Base-by-base conservation (phyloP, 37 sponge, comb jelly and placozoan species). In the Crambe crambe region DNA sequence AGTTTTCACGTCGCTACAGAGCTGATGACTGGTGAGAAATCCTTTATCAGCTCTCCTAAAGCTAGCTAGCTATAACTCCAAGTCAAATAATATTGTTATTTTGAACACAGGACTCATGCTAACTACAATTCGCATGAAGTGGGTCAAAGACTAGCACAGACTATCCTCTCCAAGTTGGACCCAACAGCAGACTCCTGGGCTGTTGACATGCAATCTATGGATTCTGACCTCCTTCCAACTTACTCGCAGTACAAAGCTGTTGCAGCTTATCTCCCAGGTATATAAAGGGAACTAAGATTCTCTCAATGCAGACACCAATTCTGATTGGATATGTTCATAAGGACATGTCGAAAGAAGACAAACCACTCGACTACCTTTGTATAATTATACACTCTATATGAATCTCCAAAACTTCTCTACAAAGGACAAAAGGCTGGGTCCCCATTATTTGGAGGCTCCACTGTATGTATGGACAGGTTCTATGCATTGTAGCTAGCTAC, bases 1-100 rank as follows among this genome's bases (percentile, higher is more conserved):
- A 98, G 81, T 98, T 86, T 83, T 89, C 95, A 47, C 59, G 99
- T 8, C 76, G 73, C 4, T 96, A 96, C 74, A 73, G 89, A 34
- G 68, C 87, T 37, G 93, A 94, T 8, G 58, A 87, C 30, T 95
- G 96, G 90, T 88, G 70, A 67, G 84, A 8, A n/a, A 35, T 36
- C 4, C 39, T 42, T 26, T 6, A 60, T 25, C 4, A 60, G 5
- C 61, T 6, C 61, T 60, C 61, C 17, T 22, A 60, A 60, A 20
- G 6, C 15, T 51, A 51, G 54, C 54, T 51, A 51, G 54, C 54
- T 15, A 51, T 51, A 15, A 18, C 15, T 51, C 54, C 15, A 15
- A 18, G 15, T 9, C 15, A 18, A 62, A 8, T 23, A 18, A 26
- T 62, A 26, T 8, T 21, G 8, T 54, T 34, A 2, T 36, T 5